Percentiles rank a stretch among this genome's conserved stretches.
These are phyloP conservation scores for Drosophila fuyamai DNA, from an alignment of 1,140 invertebrate genomes.

Conservation along the genomic window DNA sequence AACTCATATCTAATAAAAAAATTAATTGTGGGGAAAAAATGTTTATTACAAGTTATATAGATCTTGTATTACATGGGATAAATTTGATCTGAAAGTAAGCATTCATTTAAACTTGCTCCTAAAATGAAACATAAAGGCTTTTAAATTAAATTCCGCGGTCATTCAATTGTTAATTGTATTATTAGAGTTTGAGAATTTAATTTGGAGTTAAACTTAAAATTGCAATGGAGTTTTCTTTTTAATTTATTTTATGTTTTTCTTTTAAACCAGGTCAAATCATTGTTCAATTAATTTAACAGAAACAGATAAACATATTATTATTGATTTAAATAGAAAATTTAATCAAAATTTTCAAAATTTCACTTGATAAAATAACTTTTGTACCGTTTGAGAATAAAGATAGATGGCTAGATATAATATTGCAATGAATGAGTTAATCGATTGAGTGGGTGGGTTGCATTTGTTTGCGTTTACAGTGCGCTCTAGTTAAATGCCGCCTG, in stretches of 20 bases:
- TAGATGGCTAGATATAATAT: background rate
- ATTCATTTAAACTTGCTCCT: too few relatives aligned
- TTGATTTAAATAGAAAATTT: too few relatives aligned
- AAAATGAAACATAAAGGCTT: too few relatives aligned
- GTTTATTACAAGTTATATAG: background rate
- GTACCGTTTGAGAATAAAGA: background rate
- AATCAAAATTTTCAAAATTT: too few relatives aligned
- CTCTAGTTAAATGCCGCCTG: background rate
- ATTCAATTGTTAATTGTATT: background rate
- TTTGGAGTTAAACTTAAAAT: too few relatives aligned
- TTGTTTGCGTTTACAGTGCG: background rate
- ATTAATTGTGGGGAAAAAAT: slow-evolving; percentile 1
- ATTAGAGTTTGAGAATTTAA: too few relatives aligned
- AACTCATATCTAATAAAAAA: slow-evolving; percentile 11
- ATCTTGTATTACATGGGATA: background rate
- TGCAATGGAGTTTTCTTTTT: too few relatives aligned
- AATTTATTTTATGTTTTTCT: too few relatives aligned
- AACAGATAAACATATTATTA: too few relatives aligned
- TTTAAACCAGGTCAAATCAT: too few relatives aligned
- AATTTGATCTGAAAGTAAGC: background rate
- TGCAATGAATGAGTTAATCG: background rate
- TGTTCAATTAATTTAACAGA: too few relatives aligned
- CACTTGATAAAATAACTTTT: background rate
- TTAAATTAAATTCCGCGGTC: background rate
- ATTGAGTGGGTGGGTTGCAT: background rate